phyloP scores from a whole-genome alignment of 2,113 vertebrate genomes.

The Verasper variegatus region DNA sequence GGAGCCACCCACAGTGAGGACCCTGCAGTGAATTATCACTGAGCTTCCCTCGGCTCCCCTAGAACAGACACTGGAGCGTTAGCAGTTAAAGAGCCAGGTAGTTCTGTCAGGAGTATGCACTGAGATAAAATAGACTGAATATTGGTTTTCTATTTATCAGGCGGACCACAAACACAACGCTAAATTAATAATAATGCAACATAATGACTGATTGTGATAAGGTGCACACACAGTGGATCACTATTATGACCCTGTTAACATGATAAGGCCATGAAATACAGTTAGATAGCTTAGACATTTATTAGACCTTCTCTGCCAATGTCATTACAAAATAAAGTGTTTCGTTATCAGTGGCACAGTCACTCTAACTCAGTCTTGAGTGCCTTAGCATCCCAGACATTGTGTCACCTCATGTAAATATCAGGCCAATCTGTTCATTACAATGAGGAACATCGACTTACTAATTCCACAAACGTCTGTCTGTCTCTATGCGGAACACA shows the following conservation, averaged over 20 bases:
- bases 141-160: not conserved
- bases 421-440: not conserved
- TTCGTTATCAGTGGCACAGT: not conserved
- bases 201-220: not conserved
- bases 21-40: too few species aligned
- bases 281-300: not conserved
- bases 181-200: not conserved
- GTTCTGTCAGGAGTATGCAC: not conserved
- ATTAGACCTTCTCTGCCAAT: not conserved
- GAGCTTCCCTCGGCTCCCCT: too few species aligned
- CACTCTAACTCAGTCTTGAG: not conserved
- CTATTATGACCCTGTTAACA: not conserved
- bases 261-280: not conserved
- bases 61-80: too few species aligned
- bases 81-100: not conserved
- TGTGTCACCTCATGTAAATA: not conserved
- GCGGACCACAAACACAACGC: not conserved
- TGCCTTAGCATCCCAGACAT: not conserved
- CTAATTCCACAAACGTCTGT: too few species aligned
- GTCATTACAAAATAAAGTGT: not conserved
- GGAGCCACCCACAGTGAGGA: too few species aligned
- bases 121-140: not conserved
- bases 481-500: too few species aligned
- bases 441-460: not conserved
- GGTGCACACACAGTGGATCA: not conserved